Evolutionary conservation across 2,113 vertebrate genomes (phyloP).

Genomic region (Holacanthus passer): DNA sequence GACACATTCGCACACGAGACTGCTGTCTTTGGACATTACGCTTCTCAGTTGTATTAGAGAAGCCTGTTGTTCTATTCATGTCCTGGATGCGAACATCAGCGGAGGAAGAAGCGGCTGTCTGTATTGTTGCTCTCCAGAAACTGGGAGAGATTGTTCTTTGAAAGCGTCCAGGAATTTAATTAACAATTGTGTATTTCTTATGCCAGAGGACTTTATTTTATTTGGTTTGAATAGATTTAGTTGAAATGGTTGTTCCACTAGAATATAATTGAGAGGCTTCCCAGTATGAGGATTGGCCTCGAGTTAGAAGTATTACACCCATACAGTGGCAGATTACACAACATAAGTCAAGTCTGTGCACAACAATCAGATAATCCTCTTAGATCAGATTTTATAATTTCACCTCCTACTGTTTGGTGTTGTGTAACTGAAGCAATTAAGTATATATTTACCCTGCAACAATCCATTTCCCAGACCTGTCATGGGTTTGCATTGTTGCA

Average conservation of each 20-base stretch:
- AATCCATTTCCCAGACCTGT: not conserved
- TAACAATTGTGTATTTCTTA: not conserved
- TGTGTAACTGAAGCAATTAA: conserved; percentile 48
- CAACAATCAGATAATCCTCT: conserved; percentile 50
- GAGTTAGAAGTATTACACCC: conserved; percentile 9
- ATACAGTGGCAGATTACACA: conserved; percentile 37
- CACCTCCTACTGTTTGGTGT: conserved; percentile 29
- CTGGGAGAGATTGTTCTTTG: not conserved
- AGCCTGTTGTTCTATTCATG: conserved; percentile 28
- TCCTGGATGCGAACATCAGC: conserved; percentile 9
- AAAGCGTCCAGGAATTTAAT: conserved; percentile 3
- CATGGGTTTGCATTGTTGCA: not conserved
- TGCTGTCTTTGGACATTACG: conserved; percentile 13
- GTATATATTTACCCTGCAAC: not conserved
- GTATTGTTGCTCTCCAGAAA: conserved; percentile 19
- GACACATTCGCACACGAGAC: conserved; percentile 24
- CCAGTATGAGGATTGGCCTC: not conserved
- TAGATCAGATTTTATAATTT: conserved; percentile 36
- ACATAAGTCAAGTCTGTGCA: conserved; percentile 38
- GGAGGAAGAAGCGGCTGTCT: conserved; percentile 25
- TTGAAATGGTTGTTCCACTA: not conserved
- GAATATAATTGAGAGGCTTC: conserved; percentile 19
- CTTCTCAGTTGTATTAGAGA: conserved; percentile 15
- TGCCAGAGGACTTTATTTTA: not conserved
- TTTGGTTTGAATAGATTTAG: conserved; percentile 15